Evolutionary conservation across 2,113 vertebrate genomes (phyloP), one percentile per base, ranked within the genome.

Genomic region (Eupsittula cactorum): DNA sequence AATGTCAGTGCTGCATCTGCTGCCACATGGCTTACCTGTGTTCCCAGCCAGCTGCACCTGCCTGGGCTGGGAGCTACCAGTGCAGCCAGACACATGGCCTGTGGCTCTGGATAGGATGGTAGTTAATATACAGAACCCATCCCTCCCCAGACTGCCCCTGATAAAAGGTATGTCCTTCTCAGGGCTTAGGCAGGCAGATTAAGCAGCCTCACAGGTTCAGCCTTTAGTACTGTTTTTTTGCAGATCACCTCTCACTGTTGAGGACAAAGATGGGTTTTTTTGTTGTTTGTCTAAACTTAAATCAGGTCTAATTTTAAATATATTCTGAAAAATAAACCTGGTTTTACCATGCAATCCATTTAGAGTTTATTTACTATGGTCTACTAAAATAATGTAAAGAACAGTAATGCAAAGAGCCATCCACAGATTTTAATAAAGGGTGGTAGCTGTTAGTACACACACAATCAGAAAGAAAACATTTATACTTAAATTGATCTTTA

Each of bases 381-480:
- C 80, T 76, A 49, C 62, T 91, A 76, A 69, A 91, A 52, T 57
- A 65, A 80, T 10, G 23, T 88, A 47, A 91, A 76, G 64, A 57
- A 71, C n/a, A 89, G 14, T 91, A 73, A 74, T 29, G 84, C 84
- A 69, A 23, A 20, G 37, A 88, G 63, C 82, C 94, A 88, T 93
- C 90, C 79, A 88, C 44, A 65, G 57, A 46, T 69, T 96, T 96
- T 96, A 96, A 95, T 95, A 65, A 79, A 62, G 41, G 31, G 90
- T 63, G 70, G 75, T 59, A 93, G 46, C 90, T 93, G 49, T 42
- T 59, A 63, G 63, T 94, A 95, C 85, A 95, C 42, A 85, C 21
- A 53, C 7, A 1, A 60, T 44, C 31, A 65, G 69, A 73, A 88
- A 91, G 42, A 53, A 88, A 82, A 68, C 74, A 67, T 49, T 74